These are phyloP conservation scores for Meteorus cinctellus DNA, from an alignment of 2,888 invertebrate species.

Conservation along the genomic window DNA sequence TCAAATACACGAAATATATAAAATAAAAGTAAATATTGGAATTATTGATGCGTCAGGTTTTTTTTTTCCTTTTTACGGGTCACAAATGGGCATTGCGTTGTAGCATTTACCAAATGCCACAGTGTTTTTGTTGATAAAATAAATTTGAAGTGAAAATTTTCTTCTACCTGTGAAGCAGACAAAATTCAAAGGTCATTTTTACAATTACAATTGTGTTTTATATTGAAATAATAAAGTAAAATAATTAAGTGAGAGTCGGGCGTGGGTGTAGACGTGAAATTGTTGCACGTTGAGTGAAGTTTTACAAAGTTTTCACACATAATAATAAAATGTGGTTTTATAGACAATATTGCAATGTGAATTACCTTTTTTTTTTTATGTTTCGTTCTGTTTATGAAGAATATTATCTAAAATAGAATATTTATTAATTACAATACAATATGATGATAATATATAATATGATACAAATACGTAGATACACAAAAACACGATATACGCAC, in stretches of 20 bases:
- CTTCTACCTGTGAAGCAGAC: background rate
- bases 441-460: background rate
- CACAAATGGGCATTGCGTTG: too few relatives aligned
- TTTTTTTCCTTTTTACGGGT: too few relatives aligned
- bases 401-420: background rate
- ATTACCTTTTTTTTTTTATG: constrained; percentile 6
- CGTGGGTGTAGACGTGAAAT: constrained; percentile 12
- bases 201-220: background rate
- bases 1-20: too few relatives aligned
- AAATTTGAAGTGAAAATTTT: background rate
- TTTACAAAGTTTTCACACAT: background rate
- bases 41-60: too few relatives aligned
- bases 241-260: background rate
- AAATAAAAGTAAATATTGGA: too few relatives aligned
- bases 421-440: background rate
- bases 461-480: too few relatives aligned
- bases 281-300: background rate
- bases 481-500: too few relatives aligned
- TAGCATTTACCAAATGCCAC: too few relatives aligned
- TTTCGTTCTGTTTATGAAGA: background rate
- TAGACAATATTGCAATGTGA: background rate
- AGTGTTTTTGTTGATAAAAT: background rate
- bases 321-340: background rate
- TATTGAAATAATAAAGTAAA: background rate
- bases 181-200: background rate